Base-by-base conservation (phyloP, 2,888 invertebrate species). In the Diaphora mendica region DNA sequence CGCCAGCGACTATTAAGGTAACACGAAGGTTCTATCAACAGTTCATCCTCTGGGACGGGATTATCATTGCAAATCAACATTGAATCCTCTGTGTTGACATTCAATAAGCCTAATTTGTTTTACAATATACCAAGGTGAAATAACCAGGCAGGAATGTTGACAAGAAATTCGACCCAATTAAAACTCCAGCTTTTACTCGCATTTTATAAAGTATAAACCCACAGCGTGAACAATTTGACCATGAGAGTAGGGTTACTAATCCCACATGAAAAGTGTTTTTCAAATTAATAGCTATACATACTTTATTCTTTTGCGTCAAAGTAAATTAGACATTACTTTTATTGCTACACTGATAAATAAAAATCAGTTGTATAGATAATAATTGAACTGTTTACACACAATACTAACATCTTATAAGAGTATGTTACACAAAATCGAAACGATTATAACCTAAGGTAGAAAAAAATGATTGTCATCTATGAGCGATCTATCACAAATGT, bases 11-110 rank as follows among this genome's bases (percentile, higher is more conserved):
- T 80, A 84, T 86, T 89, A 89, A 79, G 89, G 88, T 79, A 76
- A 67, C 75, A 78, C 81, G 89, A 91, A 91, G 91, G 91, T 83
- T 90, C 81, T 72, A 72, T 75, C 83, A 84, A 83, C 74, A 82
- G 78, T 73, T 74, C 77, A 79, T 85, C 90, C 90, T 85, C 80
- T 81, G 88, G 91, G 91, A 88, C 79, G n/a, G 69, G 70, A 73
- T 79, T 75, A 70, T 75, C 76, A 81, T 81, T 82, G 74, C 66
- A 55, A 51, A 74, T 68, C 69, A 65, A 76, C 77, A 79, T 81
- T 75, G 75, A 77, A 77, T 77, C 70, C 71, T 51, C 71, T 66
- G 55, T 55, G 20, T 42, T 72, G 76, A 39, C 51, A 74, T 72
- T 75, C 70, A 70, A 59, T 68, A 72, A 72, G 64, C 69, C 8